Evolutionary conservation across 1,140 invertebrate genomes (phyloP).

Genomic region (Arion vulgaris): DNA sequence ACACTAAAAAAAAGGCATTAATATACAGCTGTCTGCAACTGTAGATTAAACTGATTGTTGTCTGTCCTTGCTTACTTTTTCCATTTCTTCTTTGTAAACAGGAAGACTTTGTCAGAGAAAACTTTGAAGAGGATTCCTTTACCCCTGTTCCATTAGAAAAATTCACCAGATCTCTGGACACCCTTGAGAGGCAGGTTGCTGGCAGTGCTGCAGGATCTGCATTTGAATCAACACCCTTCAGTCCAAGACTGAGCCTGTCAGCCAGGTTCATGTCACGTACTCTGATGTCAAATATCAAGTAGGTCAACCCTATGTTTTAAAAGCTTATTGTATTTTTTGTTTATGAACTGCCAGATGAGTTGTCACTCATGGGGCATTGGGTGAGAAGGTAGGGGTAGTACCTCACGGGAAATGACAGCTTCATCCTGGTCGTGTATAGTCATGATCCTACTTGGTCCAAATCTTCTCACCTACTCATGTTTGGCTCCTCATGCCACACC

Average conservation of each 20-base stretch:
- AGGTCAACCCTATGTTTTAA: background rate
- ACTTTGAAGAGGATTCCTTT: conserved; percentile 65
- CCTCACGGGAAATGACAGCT: too few species aligned
- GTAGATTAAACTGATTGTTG: too few species aligned
- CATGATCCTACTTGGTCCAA: too few species aligned
- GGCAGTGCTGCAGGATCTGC: background rate
- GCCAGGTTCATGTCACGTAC: conserved; percentile 63
- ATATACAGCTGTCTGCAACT: too few species aligned
- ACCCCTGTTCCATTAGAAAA: conserved; percentile 57
- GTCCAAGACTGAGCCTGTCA: conserved; percentile 63
- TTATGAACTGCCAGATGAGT: too few species aligned
- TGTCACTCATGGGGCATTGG: too few species aligned
- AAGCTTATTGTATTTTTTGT: too few species aligned
- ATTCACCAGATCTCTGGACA: conserved; percentile 57
- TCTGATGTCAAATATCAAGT: conserved; percentile 38
- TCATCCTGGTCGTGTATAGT: too few species aligned
- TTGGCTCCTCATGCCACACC: too few species aligned
- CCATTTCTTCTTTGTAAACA: conserved; percentile 19
- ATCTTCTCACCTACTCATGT: too few species aligned
- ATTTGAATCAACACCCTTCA: conserved; percentile 37
- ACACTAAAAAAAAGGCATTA: too few species aligned
- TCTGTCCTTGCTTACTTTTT: background rate
- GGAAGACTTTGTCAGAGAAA: conserved; percentile 66
- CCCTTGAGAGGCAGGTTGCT: conserved; percentile 47
- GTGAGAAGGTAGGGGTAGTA: too few species aligned